Base-by-base conservation (phyloP, 2,888 invertebrate species). In the Amphipyra tragopoginis region DNA sequence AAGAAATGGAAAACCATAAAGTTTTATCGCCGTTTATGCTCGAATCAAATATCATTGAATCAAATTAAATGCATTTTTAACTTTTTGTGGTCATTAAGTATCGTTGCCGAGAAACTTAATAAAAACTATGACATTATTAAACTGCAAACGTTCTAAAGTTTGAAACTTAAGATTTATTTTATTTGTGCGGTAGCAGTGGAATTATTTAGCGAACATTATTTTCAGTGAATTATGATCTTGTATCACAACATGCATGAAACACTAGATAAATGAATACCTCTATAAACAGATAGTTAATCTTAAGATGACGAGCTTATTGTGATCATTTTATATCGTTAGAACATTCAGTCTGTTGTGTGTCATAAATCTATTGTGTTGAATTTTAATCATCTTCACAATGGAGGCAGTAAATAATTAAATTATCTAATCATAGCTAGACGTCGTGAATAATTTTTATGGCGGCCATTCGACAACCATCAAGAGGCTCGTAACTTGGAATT, bases 321-420 rank as follows among this genome's bases (percentile, higher is more conserved):
- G 47, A 66, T 70, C 42, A 44, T 43, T 59, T 50, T 26, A 45
- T 59, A 55, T 57, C 60, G 7, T n/a, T 7, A 51, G 14, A 61
- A 51, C 38, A 26, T 57, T 59, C 54, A 47, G 47, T 64, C 61
- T 62, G 59, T 50, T 63, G 49, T 56, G 48, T 61, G 59, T 43
- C 58, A 50, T 75, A 72, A 77, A 79, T 52, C 51, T 66, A 66
- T 72, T 79, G 77, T 79, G 45, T 72, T 53, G 55, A 61, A 60
- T 64, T 75, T 67, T 60, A 50, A 60, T 51, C 57, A 34, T 42
- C 48, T 21, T 44, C 39, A 72, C 59, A 72, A 72, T 67, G 54
- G 44, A 64, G 43, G 47, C 66, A 33, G 69, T 69, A 66, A 72
- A 72, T 76, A 72, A 66, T 66, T 59, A 76, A 72, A 76, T 72